These are phyloP conservation scores for Limnodromus scolopaceus DNA, from an alignment of 2,797 vertebrate genomes.

Conservation along the genomic window DNA sequence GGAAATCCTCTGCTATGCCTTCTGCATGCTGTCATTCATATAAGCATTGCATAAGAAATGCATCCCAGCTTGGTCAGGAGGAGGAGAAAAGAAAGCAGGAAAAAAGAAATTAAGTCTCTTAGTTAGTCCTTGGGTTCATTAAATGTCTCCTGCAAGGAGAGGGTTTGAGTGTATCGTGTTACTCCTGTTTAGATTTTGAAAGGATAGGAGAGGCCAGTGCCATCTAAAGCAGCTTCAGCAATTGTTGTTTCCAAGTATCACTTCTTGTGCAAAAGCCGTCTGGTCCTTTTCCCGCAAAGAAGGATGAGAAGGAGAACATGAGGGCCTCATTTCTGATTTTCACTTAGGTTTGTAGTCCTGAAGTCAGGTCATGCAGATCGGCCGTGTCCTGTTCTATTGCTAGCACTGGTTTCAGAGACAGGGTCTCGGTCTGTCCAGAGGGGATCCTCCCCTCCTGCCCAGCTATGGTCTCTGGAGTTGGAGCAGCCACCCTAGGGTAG, in stretches of 20 bases:
- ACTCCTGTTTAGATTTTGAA: constrained; percentile 6
- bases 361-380: not conserved
- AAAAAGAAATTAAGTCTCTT: constrained; percentile 56
- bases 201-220: not conserved
- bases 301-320: not conserved
- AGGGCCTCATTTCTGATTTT: not conserved
- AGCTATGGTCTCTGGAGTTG: not conserved
- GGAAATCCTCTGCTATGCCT: constrained; percentile 66
- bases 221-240: not conserved
- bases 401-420: fast-evolving
- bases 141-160: not conserved
- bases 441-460: not conserved
- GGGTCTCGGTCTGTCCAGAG: fast-evolving
- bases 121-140: constrained; percentile 52
- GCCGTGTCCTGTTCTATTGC: fast-evolving
- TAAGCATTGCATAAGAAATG: constrained; percentile 23
- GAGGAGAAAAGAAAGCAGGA: constrained; percentile 9
- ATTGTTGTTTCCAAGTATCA: not conserved
- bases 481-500: not conserved
- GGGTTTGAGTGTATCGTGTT: not conserved
- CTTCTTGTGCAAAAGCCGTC: not conserved
- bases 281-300: not conserved
- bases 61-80: constrained; percentile 7
- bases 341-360: not conserved
- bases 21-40: constrained; percentile 56